A percentile compares a stretch with the other conserved stretches of the same genome.
Evolutionary conservation across 2,888 invertebrate species (phyloP).

Genomic region (Ennomos fuscantarius): DNA sequence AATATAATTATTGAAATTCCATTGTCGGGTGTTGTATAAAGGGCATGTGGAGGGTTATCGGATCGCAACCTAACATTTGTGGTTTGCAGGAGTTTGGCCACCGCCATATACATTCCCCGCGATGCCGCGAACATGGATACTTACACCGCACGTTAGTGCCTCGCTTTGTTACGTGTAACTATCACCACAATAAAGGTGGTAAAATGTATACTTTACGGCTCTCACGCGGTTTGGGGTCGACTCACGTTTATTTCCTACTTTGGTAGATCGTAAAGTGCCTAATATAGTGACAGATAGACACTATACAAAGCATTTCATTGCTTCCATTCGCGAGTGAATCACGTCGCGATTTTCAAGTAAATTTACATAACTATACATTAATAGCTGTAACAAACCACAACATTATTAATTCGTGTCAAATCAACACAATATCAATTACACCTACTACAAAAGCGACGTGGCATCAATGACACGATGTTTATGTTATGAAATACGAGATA

Average conservation of each 20-base stretch:
- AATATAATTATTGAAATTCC: slow-evolving; percentile 64
- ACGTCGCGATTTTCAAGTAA: slow-evolving; percentile 11
- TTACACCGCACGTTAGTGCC: slow-evolving; percentile 36
- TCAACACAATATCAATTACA: slow-evolving; percentile 39
- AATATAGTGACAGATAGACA: slow-evolving; percentile 24
- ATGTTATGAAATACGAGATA: slow-evolving; percentile 25
- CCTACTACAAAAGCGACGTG: slow-evolving; percentile 30
- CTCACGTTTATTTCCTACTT: slow-evolving; percentile 23
- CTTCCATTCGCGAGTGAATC: slow-evolving; percentile 13
- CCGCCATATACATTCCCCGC: slow-evolving; percentile 50
- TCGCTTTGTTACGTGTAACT: slow-evolving; percentile 28
- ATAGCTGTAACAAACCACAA: slow-evolving; percentile 19
- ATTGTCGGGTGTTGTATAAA: slow-evolving; percentile 44
- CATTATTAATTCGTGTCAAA: slow-evolving; percentile 37
- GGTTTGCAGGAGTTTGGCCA: slow-evolving; percentile 59
- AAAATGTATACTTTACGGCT: slow-evolving; percentile 30
- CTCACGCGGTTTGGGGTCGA: slow-evolving; percentile 24
- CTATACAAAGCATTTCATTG: slow-evolving; percentile 18
- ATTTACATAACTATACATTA: slow-evolving; percentile 11
- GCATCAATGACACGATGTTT: slow-evolving; percentile 29
- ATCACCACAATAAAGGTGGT: slow-evolving; percentile 28
- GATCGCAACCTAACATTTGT: slow-evolving; percentile 59
- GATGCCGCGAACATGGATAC: slow-evolving; percentile 48
- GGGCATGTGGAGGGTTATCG: slow-evolving; percentile 46
- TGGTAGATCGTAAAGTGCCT: slow-evolving; percentile 24